phyloP scores from a whole-genome alignment of 1,140 invertebrate species.

The Atta cephalotes region DNA sequence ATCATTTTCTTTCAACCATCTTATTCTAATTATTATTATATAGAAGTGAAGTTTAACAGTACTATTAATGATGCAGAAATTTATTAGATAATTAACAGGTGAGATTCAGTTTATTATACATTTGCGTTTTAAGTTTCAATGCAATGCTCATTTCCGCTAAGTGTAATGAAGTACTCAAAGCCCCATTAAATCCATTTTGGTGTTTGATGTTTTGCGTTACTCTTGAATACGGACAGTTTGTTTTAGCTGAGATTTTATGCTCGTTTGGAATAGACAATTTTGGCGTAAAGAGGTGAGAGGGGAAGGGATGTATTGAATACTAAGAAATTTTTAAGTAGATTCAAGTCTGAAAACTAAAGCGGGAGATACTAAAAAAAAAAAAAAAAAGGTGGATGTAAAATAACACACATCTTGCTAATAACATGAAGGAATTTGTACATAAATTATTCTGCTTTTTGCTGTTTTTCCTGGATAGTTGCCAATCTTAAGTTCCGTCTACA shows the following conservation, averaged over 20 bases:
- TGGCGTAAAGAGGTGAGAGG: not conserved
- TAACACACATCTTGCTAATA: not conserved
- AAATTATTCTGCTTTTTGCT: not conserved
- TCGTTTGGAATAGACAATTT: constrained; percentile 41
- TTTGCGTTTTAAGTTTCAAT: constrained; percentile 26
- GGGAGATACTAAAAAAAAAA: not conserved
- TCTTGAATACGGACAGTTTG: constrained; percentile 47
- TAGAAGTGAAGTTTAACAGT: not conserved
- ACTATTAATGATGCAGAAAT: not conserved
- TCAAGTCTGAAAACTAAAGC: not conserved
- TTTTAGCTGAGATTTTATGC: constrained; percentile 55
- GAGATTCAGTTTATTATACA: constrained; percentile 26
- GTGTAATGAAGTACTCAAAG: constrained; percentile 59
- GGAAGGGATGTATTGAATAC: constrained; percentile 10
- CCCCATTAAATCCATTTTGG: constrained; percentile 58
- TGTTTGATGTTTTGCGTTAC: constrained; percentile 56
- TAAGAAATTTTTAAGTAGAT: constrained; percentile 42
- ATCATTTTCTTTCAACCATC: not conserved
- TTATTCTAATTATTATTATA: not conserved
- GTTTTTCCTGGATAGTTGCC: not conserved
- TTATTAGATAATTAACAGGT: not conserved
- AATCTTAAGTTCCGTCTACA: not conserved
- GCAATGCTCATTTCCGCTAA: constrained; percentile 27
- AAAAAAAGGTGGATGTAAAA: not conserved
- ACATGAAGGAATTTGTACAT: not conserved